Evolutionary conservation across 2,888 invertebrate genomes (phyloP).

Genomic region (Ligdia adustata): DNA sequence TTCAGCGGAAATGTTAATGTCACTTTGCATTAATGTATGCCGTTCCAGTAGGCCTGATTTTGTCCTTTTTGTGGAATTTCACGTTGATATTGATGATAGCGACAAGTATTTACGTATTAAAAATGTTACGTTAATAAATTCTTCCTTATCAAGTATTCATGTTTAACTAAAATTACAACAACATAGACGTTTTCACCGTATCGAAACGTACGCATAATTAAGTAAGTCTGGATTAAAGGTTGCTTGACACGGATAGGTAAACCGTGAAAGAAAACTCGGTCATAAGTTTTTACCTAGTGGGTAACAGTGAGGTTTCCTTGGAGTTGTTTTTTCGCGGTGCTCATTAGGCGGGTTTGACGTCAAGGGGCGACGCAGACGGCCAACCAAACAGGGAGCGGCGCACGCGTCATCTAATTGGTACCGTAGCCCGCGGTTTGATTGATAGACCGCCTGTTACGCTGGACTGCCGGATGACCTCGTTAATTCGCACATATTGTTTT

Average conservation of each 20-base stretch:
- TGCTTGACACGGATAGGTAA: background rate
- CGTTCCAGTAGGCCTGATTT: too few species aligned
- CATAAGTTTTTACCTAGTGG: constrained; percentile 17
- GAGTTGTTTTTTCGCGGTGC: constrained; percentile 48
- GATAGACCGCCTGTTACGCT: constrained; percentile 74
- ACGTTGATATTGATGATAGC: too few species aligned
- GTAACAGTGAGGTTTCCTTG: constrained; percentile 41
- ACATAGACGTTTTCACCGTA: too few species aligned
- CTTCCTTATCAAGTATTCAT: too few species aligned
- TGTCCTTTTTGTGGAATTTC: too few species aligned
- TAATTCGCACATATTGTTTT: constrained; percentile 61
- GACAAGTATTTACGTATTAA: too few species aligned
- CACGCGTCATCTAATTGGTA: constrained; percentile 63
- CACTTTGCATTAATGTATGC: constrained; percentile 1
- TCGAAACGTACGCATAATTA: too few species aligned
- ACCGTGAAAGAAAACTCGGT: constrained; percentile 5
- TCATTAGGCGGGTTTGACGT: constrained; percentile 61
- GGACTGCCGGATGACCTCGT: constrained; percentile 69
- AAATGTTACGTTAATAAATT: too few species aligned
- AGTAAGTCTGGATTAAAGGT: background rate
- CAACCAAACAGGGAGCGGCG: constrained; percentile 55
- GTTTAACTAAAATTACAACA: too few species aligned
- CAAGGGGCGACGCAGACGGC: constrained; percentile 47
- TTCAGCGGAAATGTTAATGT: background rate
- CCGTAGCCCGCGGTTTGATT: constrained; percentile 61